A percentile compares a stretch with the other conserved stretches of the same genome.
Conservation (phyloP, 2,113 vertebrate genomes). For the Mugil cephalus region DNA sequence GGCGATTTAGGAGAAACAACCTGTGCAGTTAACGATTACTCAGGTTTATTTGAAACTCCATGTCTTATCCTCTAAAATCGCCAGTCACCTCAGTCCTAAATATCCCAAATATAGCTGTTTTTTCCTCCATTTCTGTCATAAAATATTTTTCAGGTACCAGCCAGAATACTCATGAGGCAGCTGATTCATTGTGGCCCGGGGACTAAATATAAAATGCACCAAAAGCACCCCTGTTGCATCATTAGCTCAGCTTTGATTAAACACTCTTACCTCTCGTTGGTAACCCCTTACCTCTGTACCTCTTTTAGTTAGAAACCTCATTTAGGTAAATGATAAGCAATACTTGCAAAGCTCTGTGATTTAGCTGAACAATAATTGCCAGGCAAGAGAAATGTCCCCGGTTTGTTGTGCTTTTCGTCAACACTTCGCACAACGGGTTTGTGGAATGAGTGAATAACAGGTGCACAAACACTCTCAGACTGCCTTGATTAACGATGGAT, state of each 20-base stretch:
- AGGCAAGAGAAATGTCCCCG: background rate
- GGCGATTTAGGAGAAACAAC: background rate
- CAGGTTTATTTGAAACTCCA: conserved; percentile 8
- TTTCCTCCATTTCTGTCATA: conserved; percentile 15
- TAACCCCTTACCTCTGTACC: conserved; percentile 15
- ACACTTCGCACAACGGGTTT: background rate
- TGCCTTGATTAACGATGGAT: no score
- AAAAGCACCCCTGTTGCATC: conserved; percentile 20
- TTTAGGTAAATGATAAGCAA: background rate
- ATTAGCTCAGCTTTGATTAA: conserved; percentile 38
- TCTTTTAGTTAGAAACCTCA: conserved; percentile 8
- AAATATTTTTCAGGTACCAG: conserved; percentile 4
- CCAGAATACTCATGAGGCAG: conserved; percentile 16
- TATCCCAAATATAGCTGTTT: conserved; percentile 24
- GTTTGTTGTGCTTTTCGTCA: no score
- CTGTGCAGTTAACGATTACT: background rate
- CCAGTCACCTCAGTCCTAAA: background rate
- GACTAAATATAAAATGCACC: conserved; percentile 31
- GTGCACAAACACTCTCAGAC: no score
- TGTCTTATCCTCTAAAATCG: background rate
- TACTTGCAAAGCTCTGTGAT: background rate
- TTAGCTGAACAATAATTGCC: background rate
- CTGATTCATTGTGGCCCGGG: conserved; percentile 20
- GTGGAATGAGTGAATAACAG: background rate
- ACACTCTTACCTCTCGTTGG: conserved; percentile 20